These are phyloP conservation scores for Gila robusta DNA, from an alignment of 2,797 vertebrate genomes.

Conservation along the genomic window DNA sequence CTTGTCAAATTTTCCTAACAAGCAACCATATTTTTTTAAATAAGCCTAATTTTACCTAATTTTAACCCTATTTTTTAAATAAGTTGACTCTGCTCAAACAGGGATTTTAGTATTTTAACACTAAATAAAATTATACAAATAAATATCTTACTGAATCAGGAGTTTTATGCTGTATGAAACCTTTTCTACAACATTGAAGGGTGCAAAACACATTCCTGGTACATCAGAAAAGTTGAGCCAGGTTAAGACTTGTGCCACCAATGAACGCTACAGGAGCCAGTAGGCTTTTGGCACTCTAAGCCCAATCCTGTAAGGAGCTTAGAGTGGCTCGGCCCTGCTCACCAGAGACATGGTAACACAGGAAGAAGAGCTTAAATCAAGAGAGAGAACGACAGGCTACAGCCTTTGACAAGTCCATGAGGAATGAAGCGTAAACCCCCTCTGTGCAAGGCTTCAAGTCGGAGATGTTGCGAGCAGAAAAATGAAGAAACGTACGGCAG, in stretches of 20 bases:
- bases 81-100: no score
- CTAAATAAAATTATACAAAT: background rate
- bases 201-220: background rate
- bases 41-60: no score
- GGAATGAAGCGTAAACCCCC: constrained; percentile 23
- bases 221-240: background rate
- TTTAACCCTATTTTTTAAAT: no score
- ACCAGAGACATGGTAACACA: constrained; percentile 1
- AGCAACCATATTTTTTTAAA: no score
- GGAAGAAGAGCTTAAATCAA: constrained; percentile 36
- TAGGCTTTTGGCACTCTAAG: constrained; percentile 53
- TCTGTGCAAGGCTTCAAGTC: background rate
- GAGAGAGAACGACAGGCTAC: constrained; percentile 5
- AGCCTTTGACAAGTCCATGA: constrained; percentile 25
- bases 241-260: constrained; percentile 57
- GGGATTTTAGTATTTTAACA: background rate
- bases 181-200: background rate
- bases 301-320: constrained; percentile 75
- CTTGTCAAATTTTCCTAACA: no score
- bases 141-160: background rate
- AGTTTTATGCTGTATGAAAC: background rate
- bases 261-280: constrained; percentile 59
- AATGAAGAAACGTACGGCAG: background rate
- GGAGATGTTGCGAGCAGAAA: background rate
- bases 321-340: constrained; percentile 53